A percentile compares a stretch with the other conserved stretches of the same genome.
Evolutionary conservation across 2,113 vertebrate genomes (phyloP).

Genomic region (Varanus komodoensis): DNA sequence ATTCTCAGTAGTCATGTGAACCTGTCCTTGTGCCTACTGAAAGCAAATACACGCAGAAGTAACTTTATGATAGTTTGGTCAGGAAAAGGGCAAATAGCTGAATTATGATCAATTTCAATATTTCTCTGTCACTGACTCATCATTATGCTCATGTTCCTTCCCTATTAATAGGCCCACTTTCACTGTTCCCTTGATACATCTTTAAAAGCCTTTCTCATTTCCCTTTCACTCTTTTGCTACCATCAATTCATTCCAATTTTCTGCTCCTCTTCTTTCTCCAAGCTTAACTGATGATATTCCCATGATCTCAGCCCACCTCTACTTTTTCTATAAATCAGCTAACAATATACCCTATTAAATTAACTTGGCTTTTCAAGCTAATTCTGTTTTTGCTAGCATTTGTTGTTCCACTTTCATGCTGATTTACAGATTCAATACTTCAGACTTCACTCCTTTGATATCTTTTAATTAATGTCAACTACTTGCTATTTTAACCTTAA

Average conservation of each 20-base stretch:
- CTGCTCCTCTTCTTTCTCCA: neutral
- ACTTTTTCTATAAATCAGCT: neutral
- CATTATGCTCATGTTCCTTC: neutral
- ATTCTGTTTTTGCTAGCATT: neutral
- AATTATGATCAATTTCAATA: neutral
- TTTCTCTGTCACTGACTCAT: neutral
- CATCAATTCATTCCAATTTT: constrained; percentile 39
- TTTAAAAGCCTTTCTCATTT: constrained; percentile 7
- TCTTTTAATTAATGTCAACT: neutral
- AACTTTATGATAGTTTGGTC: neutral
- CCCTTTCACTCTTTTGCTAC: neutral
- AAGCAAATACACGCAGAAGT: neutral
- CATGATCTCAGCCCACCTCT: neutral
- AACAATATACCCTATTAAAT: neutral
- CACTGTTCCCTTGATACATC: neutral
- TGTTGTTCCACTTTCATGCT: neutral
- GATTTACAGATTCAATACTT: neutral
- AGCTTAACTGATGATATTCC: neutral
- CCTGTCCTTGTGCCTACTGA: neutral
- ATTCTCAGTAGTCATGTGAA: neutral
- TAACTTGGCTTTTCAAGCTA: neutral
- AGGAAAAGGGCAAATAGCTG: neutral
- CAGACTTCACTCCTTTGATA: neutral
- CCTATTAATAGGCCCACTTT: constrained; percentile 12
- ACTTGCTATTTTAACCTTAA: neutral